phyloP scores from a whole-genome alignment of 1,140 invertebrate species.

The Drosophila trapezifrons region DNA sequence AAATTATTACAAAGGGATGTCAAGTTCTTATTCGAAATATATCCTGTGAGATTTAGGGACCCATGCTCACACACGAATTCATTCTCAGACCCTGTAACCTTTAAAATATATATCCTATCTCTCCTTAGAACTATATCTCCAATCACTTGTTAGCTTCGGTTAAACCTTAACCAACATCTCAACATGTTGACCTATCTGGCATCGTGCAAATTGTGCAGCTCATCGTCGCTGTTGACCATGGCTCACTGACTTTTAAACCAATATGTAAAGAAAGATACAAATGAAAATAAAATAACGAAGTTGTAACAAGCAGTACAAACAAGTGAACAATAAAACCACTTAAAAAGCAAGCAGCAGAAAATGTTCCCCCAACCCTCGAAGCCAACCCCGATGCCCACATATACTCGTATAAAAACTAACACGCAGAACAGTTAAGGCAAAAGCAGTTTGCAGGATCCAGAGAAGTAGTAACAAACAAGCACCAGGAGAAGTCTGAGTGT shows the following conservation, averaged over 20 bases:
- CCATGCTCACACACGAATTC: too few relatives aligned
- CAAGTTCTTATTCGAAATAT: background rate
- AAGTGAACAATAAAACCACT: conserved; percentile 73
- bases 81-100: too few relatives aligned
- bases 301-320: conserved; percentile 56
- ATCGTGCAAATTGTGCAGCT: conserved; percentile 38
- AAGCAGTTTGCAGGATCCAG: conserved; percentile 27
- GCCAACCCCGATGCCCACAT: conserved; percentile 29
- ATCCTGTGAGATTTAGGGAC: background rate
- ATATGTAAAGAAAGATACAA: conserved; percentile 38
- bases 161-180: conserved; percentile 20
- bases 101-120: background rate
- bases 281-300: conserved; percentile 41
- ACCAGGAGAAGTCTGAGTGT: conserved; percentile 33
- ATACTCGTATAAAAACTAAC: conserved; percentile 67
- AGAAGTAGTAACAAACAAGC: conserved; percentile 31
- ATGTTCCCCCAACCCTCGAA: conserved; percentile 15
- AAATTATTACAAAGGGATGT: background rate
- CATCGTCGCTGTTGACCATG: conserved; percentile 39
- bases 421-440: conserved; percentile 55
- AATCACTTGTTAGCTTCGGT: conserved; percentile 8
- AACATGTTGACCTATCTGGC: conserved; percentile 41
- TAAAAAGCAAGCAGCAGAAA: conserved; percentile 62
- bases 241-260: conserved; percentile 50
- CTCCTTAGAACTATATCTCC: background rate